Evolutionary conservation across 2,113 vertebrate genomes (phyloP).

Genomic region (Gavia stellata): DNA sequence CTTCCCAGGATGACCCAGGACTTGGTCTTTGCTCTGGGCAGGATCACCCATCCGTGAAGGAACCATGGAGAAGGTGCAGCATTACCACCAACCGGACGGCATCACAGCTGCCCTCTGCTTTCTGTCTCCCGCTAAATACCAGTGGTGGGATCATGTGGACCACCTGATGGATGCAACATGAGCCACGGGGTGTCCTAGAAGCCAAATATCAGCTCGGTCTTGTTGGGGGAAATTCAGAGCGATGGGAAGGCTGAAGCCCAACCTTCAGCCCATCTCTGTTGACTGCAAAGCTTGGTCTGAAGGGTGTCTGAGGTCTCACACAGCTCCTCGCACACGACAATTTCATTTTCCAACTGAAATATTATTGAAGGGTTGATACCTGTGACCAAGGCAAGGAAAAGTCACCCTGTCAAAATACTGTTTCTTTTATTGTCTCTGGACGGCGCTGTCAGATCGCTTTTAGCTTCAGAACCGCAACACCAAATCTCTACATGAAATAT

Average conservation of each 20-base stretch:
- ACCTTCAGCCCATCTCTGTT: no score
- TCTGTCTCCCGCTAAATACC: not conserved
- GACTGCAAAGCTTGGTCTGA: not conserved
- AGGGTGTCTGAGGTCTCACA: not conserved
- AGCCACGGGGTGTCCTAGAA: not conserved
- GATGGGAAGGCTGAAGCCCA: not conserved
- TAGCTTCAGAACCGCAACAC: not conserved
- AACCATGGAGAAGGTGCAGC: not conserved
- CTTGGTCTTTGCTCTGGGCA: not conserved
- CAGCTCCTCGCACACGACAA: rapidly evolving
- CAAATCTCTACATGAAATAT: rapidly evolving
- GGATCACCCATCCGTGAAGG: not conserved
- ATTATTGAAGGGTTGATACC: no score
- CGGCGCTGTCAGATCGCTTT: not conserved
- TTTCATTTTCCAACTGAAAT: not conserved
- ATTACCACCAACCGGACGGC: rapidly evolving
- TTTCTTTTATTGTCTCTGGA: not conserved
- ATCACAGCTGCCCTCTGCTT: not conserved
- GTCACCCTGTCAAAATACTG: not conserved
- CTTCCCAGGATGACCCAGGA: not conserved
- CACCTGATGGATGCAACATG: rapidly evolving
- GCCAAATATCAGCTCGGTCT: rapidly evolving
- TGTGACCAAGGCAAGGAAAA: not conserved
- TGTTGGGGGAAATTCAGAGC: not conserved
- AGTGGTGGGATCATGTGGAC: rapidly evolving